Percentiles rank a stretch among this genome's conserved stretches.
Conservation (phyloP, 2,888 invertebrate species). For the Morinoia aosen region DNA sequence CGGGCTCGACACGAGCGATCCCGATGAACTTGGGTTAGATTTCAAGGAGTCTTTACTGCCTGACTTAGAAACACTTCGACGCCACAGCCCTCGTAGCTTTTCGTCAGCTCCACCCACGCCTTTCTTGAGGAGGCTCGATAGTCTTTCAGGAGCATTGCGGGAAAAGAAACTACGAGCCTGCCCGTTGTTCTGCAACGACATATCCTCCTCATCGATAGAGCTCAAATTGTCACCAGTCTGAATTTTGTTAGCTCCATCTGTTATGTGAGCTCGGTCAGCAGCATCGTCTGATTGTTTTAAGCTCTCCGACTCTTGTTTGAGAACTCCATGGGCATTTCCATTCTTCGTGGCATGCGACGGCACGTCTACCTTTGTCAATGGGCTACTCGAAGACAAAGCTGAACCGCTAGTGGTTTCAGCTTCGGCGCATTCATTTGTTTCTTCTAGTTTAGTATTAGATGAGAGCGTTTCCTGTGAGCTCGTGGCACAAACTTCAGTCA, state of each 20-base stretch:
- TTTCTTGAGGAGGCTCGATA: conserved; percentile 63
- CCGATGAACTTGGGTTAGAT: conserved; percentile 29
- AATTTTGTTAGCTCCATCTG: neutral
- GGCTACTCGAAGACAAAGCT: neutral
- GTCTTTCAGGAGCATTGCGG: conserved; percentile 62
- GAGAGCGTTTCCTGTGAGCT: neutral
- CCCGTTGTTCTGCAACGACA: neutral
- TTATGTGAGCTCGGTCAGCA: neutral
- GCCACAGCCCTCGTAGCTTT: conserved; percentile 59
- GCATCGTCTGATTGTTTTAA: neutral
- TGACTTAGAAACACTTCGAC: conserved; percentile 47
- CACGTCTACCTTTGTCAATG: neutral
- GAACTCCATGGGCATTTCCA: neutral
- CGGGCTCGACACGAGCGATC: conserved; percentile 5
- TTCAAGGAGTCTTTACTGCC: conserved; percentile 62
- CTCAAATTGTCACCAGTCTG: conserved; percentile 59
- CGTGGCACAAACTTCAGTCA: neutral
- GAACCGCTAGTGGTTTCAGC: neutral
- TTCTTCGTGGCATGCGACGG: neutral
- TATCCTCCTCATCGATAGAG: conserved; percentile 59
- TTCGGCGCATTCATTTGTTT: neutral
- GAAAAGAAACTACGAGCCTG: conserved; percentile 60
- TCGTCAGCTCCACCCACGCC: conserved; percentile 65
- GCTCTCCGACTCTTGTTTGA: neutral
- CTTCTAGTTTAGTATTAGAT: neutral